Base-by-base conservation (phyloP, 2,113 vertebrate genomes). In the Paraplagusia blochii region DNA sequence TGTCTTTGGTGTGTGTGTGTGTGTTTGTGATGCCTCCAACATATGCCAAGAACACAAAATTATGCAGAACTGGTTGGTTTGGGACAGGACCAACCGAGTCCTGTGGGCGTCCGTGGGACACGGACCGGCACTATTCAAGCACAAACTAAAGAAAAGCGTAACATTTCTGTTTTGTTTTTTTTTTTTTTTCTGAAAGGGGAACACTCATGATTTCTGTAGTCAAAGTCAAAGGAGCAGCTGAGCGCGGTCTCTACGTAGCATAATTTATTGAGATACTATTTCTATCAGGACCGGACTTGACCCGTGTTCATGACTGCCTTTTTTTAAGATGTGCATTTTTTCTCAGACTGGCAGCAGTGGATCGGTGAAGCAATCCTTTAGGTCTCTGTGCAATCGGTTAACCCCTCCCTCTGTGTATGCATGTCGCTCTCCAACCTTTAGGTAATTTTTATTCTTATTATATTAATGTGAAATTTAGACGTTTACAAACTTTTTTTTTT, bases 31-130 rank as follows among this genome's bases (percentile, higher is more conserved):
- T 44, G 61, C 58, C 46, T 40, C 85, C 80, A 79, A 68, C 81
- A 79, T 90, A 92, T 89, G 91, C 89, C 88, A 94, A 92, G 90
- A 90, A 89, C 84, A 85, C 88, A 85, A 85, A 7, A 66, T 78
- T 90, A 90, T 88, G 89, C 83, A 88, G 84, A 75, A 85, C 86
- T 82, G 88, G 85, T 88, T 72, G 63, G 62, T 90, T 87, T 86
- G 72, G 61, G 77, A 90, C 88, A 87, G 88, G 90, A 92, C 91
- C 90, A 91, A 89, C 90, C 22, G 22, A 69, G 76, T 77, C 80
- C 58, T 80, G 81, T 68, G 58, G 69, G 74, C 49, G 56, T 61
- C 44, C 10, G 57, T 53, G 49, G 22, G 11, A 5, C 16, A 44
- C 35, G 22, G 48, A 45, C 47, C 64, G 71, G 62, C 74, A 68